These are phyloP conservation scores for Keiferia lycopersicella DNA, from an alignment of 2,888 invertebrate species.

Conservation along the genomic window DNA sequence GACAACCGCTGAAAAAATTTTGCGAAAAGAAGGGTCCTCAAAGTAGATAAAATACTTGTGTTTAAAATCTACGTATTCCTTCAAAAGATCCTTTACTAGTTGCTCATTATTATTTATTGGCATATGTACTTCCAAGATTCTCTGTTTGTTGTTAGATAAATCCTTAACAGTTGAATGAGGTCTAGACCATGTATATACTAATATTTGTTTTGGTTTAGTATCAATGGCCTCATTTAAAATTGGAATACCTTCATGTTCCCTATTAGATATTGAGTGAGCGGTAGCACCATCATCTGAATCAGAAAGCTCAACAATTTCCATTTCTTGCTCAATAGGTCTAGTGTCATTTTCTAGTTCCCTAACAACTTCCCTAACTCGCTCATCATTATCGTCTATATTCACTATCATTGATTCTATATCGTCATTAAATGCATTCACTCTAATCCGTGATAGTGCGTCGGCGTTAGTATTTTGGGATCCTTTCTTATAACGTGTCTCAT, in stretches of 20 bases:
- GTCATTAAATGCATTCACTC: constrained; percentile 4
- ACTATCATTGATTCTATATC: constrained; percentile 9
- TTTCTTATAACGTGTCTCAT: constrained; percentile 16
- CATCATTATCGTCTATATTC: background rate
- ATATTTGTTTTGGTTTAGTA: constrained; percentile 22
- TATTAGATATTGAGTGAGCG: background rate
- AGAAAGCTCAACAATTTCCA: background rate
- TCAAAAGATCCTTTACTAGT: too few species aligned
- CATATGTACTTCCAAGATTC: constrained; percentile 13
- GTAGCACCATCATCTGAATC: background rate
- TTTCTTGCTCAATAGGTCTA: background rate
- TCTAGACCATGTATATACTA: constrained; percentile 16
- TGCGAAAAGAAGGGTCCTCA: too few species aligned
- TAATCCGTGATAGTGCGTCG: constrained; percentile 23
- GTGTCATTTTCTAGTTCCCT: background rate
- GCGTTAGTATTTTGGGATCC: constrained; percentile 25
- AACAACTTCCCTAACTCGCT: constrained; percentile 1
- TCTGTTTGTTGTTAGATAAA: background rate
- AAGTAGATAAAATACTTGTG: too few species aligned
- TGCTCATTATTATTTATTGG: background rate
- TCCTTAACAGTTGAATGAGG: background rate
- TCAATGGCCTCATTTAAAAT: constrained; percentile 5
- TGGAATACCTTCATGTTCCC: constrained; percentile 12
- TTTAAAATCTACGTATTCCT: too few species aligned
- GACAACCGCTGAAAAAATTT: constrained; percentile 17